Percentiles rank a stretch among this genome's conserved stretches.
phyloP scores from a whole-genome alignment of 2,888 invertebrate genomes.

The Mechanitis messenoides region DNA sequence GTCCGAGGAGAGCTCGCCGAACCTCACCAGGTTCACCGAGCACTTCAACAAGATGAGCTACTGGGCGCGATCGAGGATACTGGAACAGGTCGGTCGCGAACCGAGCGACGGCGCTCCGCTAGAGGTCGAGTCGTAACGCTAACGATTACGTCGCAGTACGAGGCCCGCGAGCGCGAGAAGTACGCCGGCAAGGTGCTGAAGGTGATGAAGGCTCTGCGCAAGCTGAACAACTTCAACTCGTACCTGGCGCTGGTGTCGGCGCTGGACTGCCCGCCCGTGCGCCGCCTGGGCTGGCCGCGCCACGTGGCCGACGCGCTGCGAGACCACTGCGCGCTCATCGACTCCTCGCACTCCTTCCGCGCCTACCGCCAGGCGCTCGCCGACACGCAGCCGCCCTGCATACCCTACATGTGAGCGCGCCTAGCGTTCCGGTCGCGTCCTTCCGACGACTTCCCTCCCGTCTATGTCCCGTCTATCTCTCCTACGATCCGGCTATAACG shows the following conservation, averaged over 20 bases:
- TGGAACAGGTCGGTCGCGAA: conserved; percentile 79
- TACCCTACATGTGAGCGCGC: conserved; percentile 95
- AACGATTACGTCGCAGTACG: conserved; percentile 63
- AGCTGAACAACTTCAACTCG: conserved; percentile 99
- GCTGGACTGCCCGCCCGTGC: conserved; percentile 95
- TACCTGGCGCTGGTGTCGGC: conserved; percentile 97
- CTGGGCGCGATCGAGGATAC: conserved; percentile 96
- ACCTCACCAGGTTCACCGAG: conserved; percentile 96
- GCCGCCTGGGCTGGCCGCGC: conserved; percentile 94
- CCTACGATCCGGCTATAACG: too few species aligned
- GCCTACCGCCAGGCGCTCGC: conserved; percentile 96
- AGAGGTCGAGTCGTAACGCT: too few species aligned
- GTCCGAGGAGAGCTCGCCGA: conserved; percentile 97
- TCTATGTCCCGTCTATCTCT: too few species aligned
- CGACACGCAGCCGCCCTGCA: conserved; percentile 97
- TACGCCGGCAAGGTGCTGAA: conserved; percentile 97
- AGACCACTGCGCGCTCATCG: conserved; percentile 96
- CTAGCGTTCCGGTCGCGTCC: too few species aligned
- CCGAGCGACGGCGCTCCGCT: too few species aligned
- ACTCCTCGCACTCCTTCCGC: conserved; percentile 97
- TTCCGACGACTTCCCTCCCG: too few species aligned
- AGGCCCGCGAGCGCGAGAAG: conserved; percentile 96
- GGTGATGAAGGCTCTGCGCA: conserved; percentile 97
- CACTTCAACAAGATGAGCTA: conserved; percentile 99
- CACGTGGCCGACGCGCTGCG: conserved; percentile 93